Base-by-base conservation (phyloP, 2,113 vertebrate species). In the Zingel zingel region DNA sequence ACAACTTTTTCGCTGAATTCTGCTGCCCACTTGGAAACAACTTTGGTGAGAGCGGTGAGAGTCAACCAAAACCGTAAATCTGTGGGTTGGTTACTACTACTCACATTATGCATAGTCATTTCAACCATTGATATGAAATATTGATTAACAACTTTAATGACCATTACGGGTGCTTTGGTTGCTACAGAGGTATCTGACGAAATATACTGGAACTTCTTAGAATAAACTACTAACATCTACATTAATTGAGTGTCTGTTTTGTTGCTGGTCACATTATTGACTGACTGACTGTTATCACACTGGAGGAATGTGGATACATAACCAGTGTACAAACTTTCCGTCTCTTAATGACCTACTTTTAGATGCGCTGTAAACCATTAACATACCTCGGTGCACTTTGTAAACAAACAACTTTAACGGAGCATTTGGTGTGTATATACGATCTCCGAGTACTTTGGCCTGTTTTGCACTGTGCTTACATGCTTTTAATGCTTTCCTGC, bases 361-460 rank as follows among this genome's bases (percentile, higher is more conserved):
- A 57, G 23, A 58, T 68, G 23, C 14, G 8, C 72, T 50, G 57
- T 79, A 21, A 71, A 50, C 63, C 19, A 43, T 65, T 72, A 61
- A 79, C 73, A 83, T 81, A 83, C 76, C 69, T 81, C 68, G 11
- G 57, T 54, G 58, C 63, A 21, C 70, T 85, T 66, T 53, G 79
- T 81, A 61, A 85, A 87, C 84, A 91, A 86, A 79, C 87, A 79
- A 73, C 69, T 79, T 86, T 82, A 91, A 80, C 67, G 54, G 85
- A 59, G 68, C 50, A 12, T 33, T 50, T 77, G 0, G 27, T 79
- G 47, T 80, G 77, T 45, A 2, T 39, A 0, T 33, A 0, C 7
- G 5, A 0, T 53, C 5, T 64, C 77, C 43, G 61, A 63, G 69
- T 58, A 25, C 25, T 50, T 51, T 27, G 51, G 74, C 63, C 79